A percentile compares a stretch with the other conserved stretches of the same genome.
Evolutionary conservation across 1,140 invertebrate species (phyloP).

Genomic region (Callitettix versicolor): DNA sequence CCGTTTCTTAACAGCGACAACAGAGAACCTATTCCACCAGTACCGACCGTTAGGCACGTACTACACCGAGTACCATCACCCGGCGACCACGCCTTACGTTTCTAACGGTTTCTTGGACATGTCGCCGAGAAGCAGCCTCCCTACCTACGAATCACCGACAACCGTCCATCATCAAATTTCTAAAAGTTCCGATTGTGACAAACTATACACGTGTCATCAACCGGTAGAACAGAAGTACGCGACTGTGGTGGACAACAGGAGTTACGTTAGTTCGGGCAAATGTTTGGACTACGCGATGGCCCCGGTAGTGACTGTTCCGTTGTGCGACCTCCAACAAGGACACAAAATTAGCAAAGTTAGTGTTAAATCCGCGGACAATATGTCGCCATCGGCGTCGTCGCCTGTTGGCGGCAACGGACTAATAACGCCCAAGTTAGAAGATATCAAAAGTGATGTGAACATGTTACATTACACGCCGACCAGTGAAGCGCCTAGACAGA

Average conservation of each 20-base stretch:
- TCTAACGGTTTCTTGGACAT: conserved; percentile 69
- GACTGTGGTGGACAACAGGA: conserved; percentile 36
- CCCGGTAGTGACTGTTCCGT: conserved; percentile 34
- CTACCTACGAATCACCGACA: conserved; percentile 41
- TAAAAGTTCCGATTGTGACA: conserved; percentile 36
- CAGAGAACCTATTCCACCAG: conserved; percentile 78
- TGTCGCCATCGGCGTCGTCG: conserved; percentile 40
- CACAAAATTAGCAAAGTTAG: conserved; percentile 13
- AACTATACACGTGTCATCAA: conserved; percentile 47
- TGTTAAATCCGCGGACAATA: conserved; percentile 38
- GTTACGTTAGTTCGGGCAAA: conserved; percentile 42
- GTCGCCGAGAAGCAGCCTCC: conserved; percentile 38
- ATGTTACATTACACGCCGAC: conserved; percentile 36
- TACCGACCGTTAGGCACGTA: conserved; percentile 67
- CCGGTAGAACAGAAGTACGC: conserved; percentile 33
- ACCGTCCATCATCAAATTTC: conserved; percentile 37
- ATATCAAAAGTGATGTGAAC: conserved; percentile 43
- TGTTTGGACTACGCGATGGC: conserved; percentile 32
- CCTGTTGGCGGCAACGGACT: conserved; percentile 41
- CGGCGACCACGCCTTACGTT: conserved; percentile 49
- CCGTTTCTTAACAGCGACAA: conserved; percentile 51
- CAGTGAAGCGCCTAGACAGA: conserved; percentile 55
- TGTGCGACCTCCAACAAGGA: conserved; percentile 20
- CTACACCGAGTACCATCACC: conserved; percentile 65
- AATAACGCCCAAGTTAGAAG: conserved; percentile 51